Evolutionary conservation across 30 jellyfish, hydroid and myxozoan species (phyloP).

Genomic region (Euphysa ruthae): DNA sequence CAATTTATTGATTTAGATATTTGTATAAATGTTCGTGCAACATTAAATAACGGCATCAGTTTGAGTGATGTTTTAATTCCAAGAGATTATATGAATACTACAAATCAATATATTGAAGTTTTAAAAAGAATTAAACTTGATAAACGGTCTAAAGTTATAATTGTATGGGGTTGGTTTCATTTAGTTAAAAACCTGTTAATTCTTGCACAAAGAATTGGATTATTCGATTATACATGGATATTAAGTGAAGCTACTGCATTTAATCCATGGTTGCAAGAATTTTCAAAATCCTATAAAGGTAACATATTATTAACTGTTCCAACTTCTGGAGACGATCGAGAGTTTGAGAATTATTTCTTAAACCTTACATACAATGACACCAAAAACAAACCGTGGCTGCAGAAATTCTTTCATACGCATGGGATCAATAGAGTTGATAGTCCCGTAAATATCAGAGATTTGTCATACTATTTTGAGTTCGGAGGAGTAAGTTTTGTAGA

Average conservation of each 20-base stretch:
- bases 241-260: slow-evolving; percentile 16
- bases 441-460: no score
- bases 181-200: neutral
- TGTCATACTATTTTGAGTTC: slow-evolving; percentile 13
- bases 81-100: neutral
- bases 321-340: neutral
- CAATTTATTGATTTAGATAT: neutral
- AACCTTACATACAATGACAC: neutral
- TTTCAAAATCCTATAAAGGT: neutral
- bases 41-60: neutral
- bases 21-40: no score
- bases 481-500: slow-evolving; percentile 11
- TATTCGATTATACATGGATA: slow-evolving; percentile 10
- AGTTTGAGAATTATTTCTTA: neutral
- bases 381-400: no score
- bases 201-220: neutral
- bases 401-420: no score
- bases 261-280: neutral
- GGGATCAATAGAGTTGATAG: no score
- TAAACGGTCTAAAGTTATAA: neutral
- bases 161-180: neutral
- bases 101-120: neutral
- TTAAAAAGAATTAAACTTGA: neutral
- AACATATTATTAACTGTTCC: neutral
- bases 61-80: neutral